These are phyloP conservation scores for Muraenolepis orangiensis DNA, from an alignment of 2,797 vertebrate species.

Conservation along the genomic window DNA sequence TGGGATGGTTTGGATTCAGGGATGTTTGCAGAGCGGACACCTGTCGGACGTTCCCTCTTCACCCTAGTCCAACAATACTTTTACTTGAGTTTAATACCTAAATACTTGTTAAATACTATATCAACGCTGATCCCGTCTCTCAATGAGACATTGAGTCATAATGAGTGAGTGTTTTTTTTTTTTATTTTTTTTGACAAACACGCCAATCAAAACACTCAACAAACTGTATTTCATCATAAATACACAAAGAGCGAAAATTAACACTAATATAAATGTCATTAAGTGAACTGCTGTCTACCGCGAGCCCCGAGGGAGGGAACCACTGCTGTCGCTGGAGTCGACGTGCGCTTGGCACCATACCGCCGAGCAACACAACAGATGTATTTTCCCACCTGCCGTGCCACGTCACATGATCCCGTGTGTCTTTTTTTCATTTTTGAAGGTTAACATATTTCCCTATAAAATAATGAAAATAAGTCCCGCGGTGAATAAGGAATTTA, in stretches of 20 bases:
- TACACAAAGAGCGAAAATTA: not conserved
- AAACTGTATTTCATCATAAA: not conserved
- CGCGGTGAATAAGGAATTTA: not conserved
- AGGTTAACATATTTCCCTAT: not conserved
- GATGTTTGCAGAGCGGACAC: not conserved
- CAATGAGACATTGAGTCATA: not conserved
- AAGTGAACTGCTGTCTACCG: not conserved
- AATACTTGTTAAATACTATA: not conserved
- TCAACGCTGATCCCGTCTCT: not conserved
- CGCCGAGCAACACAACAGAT: not conserved
- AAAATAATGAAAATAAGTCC: not conserved
- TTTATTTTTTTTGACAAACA: not conserved
- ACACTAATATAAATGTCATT: not conserved
- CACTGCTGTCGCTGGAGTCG: not conserved
- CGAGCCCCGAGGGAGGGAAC: not conserved
- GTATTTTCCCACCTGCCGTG: not conserved
- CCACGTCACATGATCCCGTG: not conserved
- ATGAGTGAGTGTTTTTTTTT: not conserved
- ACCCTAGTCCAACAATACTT: not conserved
- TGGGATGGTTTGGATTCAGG: no score
- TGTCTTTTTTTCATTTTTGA: not conserved
- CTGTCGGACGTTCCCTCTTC: not conserved
- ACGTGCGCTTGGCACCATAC: not conserved
- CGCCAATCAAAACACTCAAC: not conserved
- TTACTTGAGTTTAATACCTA: not conserved